Percentiles rank a stretch among this genome's conserved stretches.
Conservation (phyloP, 92 coral and sea anemone genomes). For the Blastomussa wellsi region DNA sequence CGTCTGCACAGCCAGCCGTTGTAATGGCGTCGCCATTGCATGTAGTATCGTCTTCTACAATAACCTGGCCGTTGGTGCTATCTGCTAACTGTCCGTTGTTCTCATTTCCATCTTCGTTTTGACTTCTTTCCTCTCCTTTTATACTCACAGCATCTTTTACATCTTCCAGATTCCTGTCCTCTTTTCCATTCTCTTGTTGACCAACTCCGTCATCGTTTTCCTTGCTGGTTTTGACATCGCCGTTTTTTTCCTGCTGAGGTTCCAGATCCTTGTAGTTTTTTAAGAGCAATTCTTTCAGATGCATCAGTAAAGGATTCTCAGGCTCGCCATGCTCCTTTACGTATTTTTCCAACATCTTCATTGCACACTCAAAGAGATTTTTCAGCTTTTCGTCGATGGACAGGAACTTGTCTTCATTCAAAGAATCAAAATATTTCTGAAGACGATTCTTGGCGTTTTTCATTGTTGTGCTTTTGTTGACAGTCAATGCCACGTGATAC, state of each 20-base stretch:
- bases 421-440: slow-evolving; percentile 46
- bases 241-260: neutral
- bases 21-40: neutral
- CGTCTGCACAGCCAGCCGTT: neutral
- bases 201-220: neutral
- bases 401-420: slow-evolving; percentile 54
- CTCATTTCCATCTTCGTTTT: neutral
- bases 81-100: neutral
- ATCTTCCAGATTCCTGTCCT: neutral
- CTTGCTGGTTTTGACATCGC: neutral
- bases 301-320: slow-evolving; percentile 66
- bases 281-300: slow-evolving; percentile 63
- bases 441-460: slow-evolving; percentile 75
- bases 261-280: slow-evolving; percentile 47
- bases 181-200: neutral
- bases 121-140: neutral
- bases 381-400: slow-evolving; percentile 58
- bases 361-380: slow-evolving; percentile 59
- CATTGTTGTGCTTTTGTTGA: slow-evolving; percentile 77
- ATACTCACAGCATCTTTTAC: neutral
- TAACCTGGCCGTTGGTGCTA: neutral
- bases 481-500: slow-evolving; percentile 80
- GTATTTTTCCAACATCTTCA: slow-evolving; percentile 36
- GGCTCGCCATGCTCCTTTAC: slow-evolving; percentile 63
- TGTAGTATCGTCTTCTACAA: neutral